A percentile compares a stretch with the other conserved stretches of the same genome.
Conservation (phyloP, 2,113 vertebrate species). For the Pandion haliaetus region DNA sequence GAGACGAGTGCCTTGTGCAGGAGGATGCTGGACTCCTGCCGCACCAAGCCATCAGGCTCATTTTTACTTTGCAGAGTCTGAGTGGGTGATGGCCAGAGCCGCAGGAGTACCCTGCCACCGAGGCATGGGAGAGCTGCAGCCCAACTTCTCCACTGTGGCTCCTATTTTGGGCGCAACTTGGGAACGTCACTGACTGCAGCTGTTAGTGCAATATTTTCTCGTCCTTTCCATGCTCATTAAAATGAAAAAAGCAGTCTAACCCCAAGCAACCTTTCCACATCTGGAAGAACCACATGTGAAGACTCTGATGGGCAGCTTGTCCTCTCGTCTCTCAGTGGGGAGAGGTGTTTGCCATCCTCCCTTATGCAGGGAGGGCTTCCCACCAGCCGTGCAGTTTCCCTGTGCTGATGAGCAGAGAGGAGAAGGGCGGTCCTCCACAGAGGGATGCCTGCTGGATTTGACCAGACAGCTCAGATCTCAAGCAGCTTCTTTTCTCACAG, state of each 20-base stretch:
- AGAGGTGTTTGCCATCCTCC: neutral
- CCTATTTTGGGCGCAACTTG: neutral
- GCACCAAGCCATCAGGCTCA: neutral
- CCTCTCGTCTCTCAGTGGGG: neutral
- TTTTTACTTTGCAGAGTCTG: neutral
- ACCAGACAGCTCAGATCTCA: constrained; percentile 3
- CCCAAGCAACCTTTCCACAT: neutral
- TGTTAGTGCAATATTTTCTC: neutral
- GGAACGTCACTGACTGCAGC: neutral
- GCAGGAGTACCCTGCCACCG: neutral
- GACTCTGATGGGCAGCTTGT: neutral
- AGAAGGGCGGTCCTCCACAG: neutral
- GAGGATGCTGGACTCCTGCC: accelerated
- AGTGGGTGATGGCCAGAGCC: neutral
- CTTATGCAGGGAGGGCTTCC: neutral
- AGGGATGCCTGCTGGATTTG: neutral
- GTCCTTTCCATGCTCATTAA: neutral
- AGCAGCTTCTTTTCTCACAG: neutral
- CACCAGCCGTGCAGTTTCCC: neutral
- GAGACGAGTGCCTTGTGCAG: neutral
- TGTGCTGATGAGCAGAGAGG: neutral
- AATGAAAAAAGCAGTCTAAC: neutral
- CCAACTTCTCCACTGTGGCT: neutral
- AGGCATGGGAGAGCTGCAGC: neutral
- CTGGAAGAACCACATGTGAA: neutral